Conservation (phyloP, 2,888 invertebrate species). For the Macrosiphum euphorbiae region DNA sequence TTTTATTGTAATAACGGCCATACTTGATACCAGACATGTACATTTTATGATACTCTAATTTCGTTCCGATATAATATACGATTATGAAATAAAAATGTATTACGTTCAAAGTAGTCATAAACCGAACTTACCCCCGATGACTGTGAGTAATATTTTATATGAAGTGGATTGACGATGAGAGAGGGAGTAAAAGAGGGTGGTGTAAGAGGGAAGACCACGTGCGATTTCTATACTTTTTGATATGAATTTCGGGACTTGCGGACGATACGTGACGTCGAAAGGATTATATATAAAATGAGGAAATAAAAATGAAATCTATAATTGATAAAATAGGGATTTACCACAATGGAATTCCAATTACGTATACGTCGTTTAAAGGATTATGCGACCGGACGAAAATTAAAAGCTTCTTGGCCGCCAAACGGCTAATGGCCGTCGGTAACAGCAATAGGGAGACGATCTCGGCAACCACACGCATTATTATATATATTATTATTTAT, state of each 20-base stretch:
- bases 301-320: slow-evolving; percentile 50
- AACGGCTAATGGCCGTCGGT: slow-evolving; percentile 13
- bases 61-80: slow-evolving; percentile 7
- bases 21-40: not conserved
- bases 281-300: slow-evolving; percentile 1
- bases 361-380: slow-evolving; percentile 42
- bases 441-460: not conserved
- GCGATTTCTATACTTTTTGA: slow-evolving; percentile 9
- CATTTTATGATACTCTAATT: slow-evolving; percentile 36
- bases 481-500: slow-evolving; percentile 41
- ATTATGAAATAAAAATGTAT: slow-evolving; percentile 19
- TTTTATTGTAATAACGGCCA: slow-evolving; percentile 13
- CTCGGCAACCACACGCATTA: not conserved
- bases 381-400: slow-evolving; percentile 44
- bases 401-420: slow-evolving; percentile 38
- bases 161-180: not conserved
- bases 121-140: not conserved
- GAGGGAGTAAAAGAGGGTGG: not conserved
- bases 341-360: slow-evolving; percentile 61
- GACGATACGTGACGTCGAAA: not conserved
- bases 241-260: not conserved
- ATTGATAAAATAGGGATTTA: slow-evolving; percentile 58
- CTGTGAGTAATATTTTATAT: slow-evolving; percentile 15
- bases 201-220: not conserved
- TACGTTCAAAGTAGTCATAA: not conserved